A percentile compares a stretch with the other conserved stretches of the same genome.
Evolutionary conservation across 64 coral and sea anemone genomes (phyloP).

Genomic region (Acropora yongei): DNA sequence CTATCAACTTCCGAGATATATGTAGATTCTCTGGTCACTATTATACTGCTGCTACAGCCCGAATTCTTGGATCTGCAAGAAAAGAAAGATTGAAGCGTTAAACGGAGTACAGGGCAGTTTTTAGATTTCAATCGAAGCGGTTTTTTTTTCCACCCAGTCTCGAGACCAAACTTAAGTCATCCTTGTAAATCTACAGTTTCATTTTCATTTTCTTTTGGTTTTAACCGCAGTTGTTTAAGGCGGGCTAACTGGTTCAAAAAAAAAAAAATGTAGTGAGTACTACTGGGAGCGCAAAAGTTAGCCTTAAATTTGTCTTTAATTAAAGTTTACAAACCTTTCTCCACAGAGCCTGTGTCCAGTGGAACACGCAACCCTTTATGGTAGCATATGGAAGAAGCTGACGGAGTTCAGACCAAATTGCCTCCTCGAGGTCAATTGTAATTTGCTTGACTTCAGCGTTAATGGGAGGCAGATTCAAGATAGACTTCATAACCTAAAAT

Average conservation of each 20-base stretch:
- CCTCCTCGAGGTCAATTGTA: neutral
- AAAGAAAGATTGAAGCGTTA: neutral
- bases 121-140: too few species aligned
- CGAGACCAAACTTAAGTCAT: too few species aligned
- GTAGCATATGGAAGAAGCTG: neutral
- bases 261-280: too few species aligned
- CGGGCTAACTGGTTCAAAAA: too few species aligned
- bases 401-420: neutral
- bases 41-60: constrained; percentile 16
- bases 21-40: neutral
- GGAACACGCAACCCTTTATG: neutral
- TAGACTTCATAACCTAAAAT: neutral
- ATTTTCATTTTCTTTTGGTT: too few species aligned
- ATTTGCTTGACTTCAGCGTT: neutral
- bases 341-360: neutral
- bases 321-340: neutral
- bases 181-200: too few species aligned
- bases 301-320: neutral
- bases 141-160: too few species aligned
- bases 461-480: neutral
- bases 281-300: too few species aligned
- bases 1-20: constrained; percentile 6
- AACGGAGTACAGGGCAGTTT: too few species aligned
- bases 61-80: constrained; percentile 20
- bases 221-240: too few species aligned